A percentile compares a stretch with the other conserved stretches of the same genome.
phyloP scores from a whole-genome alignment of 2,797 vertebrate species.

The Percopsis omiscomaycus region DNA sequence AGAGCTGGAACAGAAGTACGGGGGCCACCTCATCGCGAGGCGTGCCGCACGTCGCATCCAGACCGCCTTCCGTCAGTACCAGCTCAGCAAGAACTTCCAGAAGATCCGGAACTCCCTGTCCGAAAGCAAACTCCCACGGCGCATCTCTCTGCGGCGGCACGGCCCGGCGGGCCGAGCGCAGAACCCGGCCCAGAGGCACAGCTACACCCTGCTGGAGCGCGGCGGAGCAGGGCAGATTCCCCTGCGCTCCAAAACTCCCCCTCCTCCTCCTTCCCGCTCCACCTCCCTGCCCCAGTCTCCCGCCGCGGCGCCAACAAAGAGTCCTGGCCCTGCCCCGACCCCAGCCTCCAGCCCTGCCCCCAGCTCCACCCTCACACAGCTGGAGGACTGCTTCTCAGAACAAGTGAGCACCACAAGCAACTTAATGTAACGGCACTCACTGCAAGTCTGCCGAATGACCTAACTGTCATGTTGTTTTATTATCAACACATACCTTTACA shows the following conservation, averaged over 20 bases:
- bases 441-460: no score
- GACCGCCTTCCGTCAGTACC: constrained; percentile 97
- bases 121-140: constrained; percentile 91
- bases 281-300: constrained; percentile 88
- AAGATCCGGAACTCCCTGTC: constrained; percentile 97
- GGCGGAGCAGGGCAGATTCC: constrained; percentile 75
- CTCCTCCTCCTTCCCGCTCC: constrained; percentile 83
- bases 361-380: constrained; percentile 86
- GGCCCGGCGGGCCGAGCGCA: constrained; percentile 65
- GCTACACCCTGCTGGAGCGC: constrained; percentile 66
- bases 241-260: constrained; percentile 73
- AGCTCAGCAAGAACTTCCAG: constrained; percentile 99
- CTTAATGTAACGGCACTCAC: no score
- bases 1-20: constrained; percentile 97
- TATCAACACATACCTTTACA: no score
- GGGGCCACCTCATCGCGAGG: constrained; percentile 92
- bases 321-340: constrained; percentile 45
- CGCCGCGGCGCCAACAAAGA: constrained; percentile 35
- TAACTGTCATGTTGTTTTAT: no score
- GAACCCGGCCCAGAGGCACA: constrained; percentile 71
- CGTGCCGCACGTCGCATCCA: constrained; percentile 96
- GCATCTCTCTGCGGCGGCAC: constrained; percentile 92
- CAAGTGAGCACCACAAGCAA: constrained; percentile 61
- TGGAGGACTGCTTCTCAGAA: constrained; percentile 97
- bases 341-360: constrained; percentile 78